Conservation (phyloP, 1,140 invertebrate genomes). For the Bathynomus jamesi region DNA sequence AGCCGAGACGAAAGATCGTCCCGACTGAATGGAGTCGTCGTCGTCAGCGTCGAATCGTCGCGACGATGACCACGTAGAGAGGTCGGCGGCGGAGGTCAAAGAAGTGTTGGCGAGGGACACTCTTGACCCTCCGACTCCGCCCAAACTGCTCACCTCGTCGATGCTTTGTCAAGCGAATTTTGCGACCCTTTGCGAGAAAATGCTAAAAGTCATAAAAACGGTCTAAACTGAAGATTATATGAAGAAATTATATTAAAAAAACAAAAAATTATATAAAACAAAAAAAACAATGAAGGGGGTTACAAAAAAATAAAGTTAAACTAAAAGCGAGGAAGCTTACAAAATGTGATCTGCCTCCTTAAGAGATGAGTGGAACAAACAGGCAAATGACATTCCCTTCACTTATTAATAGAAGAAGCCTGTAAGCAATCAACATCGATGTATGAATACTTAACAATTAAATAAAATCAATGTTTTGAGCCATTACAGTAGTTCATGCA, state of each 20-base stretch:
- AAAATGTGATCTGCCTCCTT: too few species aligned
- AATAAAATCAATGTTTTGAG: too few species aligned
- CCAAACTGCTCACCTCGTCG: constrained; percentile 56
- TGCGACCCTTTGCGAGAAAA: constrained; percentile 49
- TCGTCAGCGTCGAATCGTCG: constrained; percentile 15
- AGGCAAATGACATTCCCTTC: too few species aligned
- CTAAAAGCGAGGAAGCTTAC: too few species aligned
- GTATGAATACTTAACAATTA: too few species aligned
- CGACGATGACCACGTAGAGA: constrained; percentile 68
- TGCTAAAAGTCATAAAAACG: not conserved
- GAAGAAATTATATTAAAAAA: too few species aligned
- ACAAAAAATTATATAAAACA: not conserved
- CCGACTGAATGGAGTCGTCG: constrained; percentile 28
- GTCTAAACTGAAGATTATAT: not conserved
- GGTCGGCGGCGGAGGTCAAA: constrained; percentile 69
- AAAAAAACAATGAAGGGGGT: not conserved
- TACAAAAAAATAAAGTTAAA: not conserved
- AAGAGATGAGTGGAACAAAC: too few species aligned
- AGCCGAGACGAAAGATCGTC: constrained; percentile 27
- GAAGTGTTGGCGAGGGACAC: constrained; percentile 71
- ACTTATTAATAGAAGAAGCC: too few species aligned
- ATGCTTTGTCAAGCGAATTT: constrained; percentile 60
- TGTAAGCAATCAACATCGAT: too few species aligned
- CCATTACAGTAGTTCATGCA: too few species aligned
- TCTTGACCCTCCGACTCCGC: constrained; percentile 52